phyloP scores from a whole-genome alignment of 2,797 vertebrate species.

The Aldrovandia affinis region DNA sequence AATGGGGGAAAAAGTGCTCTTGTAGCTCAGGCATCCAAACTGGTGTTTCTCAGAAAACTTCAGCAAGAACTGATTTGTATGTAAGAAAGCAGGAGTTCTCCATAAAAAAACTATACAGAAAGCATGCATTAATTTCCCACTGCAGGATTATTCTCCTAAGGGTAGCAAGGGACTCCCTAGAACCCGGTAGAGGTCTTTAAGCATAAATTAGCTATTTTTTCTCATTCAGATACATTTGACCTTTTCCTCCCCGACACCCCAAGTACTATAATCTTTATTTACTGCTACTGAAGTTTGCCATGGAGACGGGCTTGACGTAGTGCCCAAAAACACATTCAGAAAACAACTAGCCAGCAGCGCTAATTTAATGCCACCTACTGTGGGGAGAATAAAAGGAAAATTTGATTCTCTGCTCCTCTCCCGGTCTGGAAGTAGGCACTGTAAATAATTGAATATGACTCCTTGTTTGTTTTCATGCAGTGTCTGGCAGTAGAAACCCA shows the following conservation, averaged over 20 bases:
- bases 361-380: constrained; percentile 42
- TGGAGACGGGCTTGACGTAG: constrained; percentile 33
- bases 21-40: background rate
- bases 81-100: background rate
- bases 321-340: constrained; percentile 31
- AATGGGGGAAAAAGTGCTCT: background rate
- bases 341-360: constrained; percentile 34
- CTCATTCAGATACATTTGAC: background rate
- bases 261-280: background rate
- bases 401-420: constrained; percentile 1
- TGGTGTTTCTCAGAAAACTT: background rate
- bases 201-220: no score
- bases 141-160: background rate
- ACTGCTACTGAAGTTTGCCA: constrained; percentile 37
- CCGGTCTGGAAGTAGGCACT: constrained; percentile 43
- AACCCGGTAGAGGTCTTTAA: no score
- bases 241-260: background rate
- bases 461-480: constrained; percentile 41
- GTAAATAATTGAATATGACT: constrained; percentile 45
- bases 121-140: background rate
- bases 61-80: background rate
- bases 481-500: constrained; percentile 46
- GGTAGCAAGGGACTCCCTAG: background rate
- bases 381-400: constrained; percentile 15
- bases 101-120: background rate